These are phyloP conservation scores for Motacilla tschutschensis DNA, from an alignment of 2,113 vertebrate genomes.

Conservation along the genomic window DNA sequence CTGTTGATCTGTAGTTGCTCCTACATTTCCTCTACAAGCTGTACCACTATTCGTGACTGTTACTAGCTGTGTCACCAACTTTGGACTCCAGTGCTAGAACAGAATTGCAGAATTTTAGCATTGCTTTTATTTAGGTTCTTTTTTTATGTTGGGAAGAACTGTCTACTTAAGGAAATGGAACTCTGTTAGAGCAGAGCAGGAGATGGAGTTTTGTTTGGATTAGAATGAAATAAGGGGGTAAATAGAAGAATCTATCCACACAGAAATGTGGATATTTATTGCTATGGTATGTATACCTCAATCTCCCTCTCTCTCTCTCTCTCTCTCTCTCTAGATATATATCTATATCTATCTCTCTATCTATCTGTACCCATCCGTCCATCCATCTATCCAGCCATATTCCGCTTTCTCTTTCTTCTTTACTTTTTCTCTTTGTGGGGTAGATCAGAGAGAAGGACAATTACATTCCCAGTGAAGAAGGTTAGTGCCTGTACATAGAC, in stretches of 20 bases:
- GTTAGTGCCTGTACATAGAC: background rate
- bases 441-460: background rate
- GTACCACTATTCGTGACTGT: background rate
- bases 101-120: background rate
- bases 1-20: background rate
- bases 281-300: background rate
- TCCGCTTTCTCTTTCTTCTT: background rate
- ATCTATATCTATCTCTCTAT: background rate
- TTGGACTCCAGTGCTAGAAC: background rate
- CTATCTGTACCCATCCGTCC: background rate
- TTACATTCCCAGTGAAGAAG: background rate
- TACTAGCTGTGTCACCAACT: background rate
- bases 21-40: background rate
- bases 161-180: background rate
- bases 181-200: background rate
- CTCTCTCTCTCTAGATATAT: background rate
- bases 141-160: background rate
- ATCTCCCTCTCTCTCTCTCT: background rate
- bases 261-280: background rate
- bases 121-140: background rate
- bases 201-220: background rate
- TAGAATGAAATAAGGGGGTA: background rate
- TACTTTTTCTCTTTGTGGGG: background rate
- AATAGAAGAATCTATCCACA: background rate
- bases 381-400: background rate